Percentiles rank a stretch among this genome's conserved stretches.
These are phyloP conservation scores for Philhelius pedissequus DNA, from an alignment of 2,888 invertebrate species.

Conservation along the genomic window DNA sequence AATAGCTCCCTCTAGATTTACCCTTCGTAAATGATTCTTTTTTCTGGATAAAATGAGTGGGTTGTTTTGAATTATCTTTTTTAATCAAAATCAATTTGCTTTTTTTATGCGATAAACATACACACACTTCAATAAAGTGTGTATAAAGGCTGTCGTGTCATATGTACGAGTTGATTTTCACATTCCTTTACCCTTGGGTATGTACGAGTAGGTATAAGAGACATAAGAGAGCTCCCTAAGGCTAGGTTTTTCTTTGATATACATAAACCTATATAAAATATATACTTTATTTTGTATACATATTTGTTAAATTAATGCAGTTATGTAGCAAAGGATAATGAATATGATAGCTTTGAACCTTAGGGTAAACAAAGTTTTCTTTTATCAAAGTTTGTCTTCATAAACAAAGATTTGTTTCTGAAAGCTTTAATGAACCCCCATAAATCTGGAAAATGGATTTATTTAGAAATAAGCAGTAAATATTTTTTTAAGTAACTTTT, in stretches of 20 bases:
- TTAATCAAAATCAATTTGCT: conserved; percentile 36
- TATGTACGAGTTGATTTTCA: neutral
- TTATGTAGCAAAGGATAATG: neutral
- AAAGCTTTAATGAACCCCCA: neutral
- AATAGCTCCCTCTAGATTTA: neutral
- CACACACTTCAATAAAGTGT: neutral
- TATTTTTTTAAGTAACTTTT: too few relatives aligned
- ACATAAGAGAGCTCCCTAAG: neutral
- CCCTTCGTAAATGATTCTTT: neutral
- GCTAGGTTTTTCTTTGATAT: neutral
- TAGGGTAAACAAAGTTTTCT: neutral
- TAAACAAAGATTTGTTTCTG: neutral
- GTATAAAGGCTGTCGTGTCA: neutral
- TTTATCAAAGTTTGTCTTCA: neutral
- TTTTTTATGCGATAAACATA: neutral
- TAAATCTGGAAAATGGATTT: too few relatives aligned
- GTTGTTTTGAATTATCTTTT: conserved; percentile 14
- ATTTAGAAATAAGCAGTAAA: too few relatives aligned
- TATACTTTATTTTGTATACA: neutral
- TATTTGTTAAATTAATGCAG: neutral
- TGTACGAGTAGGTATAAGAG: neutral
- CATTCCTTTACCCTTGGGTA: neutral
- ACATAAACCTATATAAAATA: neutral
- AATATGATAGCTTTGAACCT: neutral
- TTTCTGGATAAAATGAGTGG: neutral